Evolutionary conservation across 2,113 vertebrate species (phyloP).

Genomic region (Rhinopomastus cyanomelas): DNA sequence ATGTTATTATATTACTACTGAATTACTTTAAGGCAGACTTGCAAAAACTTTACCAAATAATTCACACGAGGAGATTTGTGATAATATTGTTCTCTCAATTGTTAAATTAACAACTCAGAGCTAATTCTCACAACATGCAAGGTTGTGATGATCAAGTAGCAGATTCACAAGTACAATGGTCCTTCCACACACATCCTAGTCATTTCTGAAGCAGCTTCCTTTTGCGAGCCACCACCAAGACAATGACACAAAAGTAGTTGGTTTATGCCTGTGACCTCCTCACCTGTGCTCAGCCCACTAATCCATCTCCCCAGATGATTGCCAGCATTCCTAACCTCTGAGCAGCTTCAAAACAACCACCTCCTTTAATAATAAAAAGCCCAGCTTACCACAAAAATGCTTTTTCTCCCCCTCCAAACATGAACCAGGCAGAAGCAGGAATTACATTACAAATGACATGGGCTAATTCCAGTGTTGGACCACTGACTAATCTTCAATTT

Average conservation of each 20-base stretch:
- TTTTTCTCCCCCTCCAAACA: neutral
- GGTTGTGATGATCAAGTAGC: neutral
- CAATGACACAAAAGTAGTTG: neutral
- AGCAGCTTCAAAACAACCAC: slow-evolving; percentile 16
- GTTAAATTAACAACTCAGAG: neutral
- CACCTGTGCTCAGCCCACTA: neutral
- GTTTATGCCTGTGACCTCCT: slow-evolving; percentile 12
- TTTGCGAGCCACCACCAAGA: neutral
- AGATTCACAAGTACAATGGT: neutral
- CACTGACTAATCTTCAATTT: neutral
- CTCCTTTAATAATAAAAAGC: neutral
- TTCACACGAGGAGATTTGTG: neutral
- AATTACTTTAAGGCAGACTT: neutral
- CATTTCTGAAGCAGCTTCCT: neutral
- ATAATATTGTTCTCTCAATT: neutral
- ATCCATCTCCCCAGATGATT: neutral
- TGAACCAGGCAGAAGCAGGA: neutral
- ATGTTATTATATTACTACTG: neutral
- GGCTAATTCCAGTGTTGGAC: neutral
- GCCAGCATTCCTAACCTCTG: slow-evolving; percentile 42
- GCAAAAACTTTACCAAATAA: neutral
- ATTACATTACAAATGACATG: neutral
- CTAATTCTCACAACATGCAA: neutral
- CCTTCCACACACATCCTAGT: neutral
- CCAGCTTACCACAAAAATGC: slow-evolving; percentile 26